Evolutionary conservation across 1,140 invertebrate species (phyloP).

Genomic region (Eubasilissa regina): DNA sequence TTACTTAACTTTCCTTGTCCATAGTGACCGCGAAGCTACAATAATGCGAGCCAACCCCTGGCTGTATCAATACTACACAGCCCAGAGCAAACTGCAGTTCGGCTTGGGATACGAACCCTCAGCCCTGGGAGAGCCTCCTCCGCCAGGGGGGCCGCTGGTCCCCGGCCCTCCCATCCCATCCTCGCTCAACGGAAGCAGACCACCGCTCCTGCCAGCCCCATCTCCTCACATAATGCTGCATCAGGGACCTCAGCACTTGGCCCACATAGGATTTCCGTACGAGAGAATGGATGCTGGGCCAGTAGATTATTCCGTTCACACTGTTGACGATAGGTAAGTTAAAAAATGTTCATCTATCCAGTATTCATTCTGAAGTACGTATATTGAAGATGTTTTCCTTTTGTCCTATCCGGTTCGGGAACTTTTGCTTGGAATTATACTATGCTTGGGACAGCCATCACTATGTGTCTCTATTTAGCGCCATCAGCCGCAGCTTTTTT

Average conservation of each 20-base stretch:
- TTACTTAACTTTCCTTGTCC: slow-evolving; percentile 62
- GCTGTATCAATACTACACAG: slow-evolving; percentile 95
- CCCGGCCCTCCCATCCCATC: slow-evolving; percentile 62
- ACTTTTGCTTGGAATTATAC: too few relatives aligned
- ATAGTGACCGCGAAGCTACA: slow-evolving; percentile 89
- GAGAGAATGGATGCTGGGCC: slow-evolving; percentile 69
- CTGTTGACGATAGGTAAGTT: slow-evolving; percentile 69
- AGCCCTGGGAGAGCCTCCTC: slow-evolving; percentile 45
- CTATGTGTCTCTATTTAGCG: too few relatives aligned
- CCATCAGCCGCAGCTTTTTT: too few relatives aligned
- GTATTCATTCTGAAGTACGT: too few relatives aligned
- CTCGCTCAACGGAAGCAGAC: slow-evolving; percentile 60
- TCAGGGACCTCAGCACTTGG: slow-evolving; percentile 55
- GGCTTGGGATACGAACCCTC: slow-evolving; percentile 80
- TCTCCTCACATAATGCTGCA: slow-evolving; percentile 61
- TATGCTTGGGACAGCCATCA: too few relatives aligned
- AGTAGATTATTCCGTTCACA: slow-evolving; percentile 70
- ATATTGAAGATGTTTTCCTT: too few relatives aligned
- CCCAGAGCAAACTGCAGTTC: slow-evolving; percentile 94
- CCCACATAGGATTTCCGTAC: slow-evolving; percentile 69
- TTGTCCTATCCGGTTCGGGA: too few relatives aligned
- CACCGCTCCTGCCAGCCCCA: slow-evolving; percentile 59
- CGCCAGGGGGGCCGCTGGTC: neutral
- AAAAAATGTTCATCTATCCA: too few relatives aligned
- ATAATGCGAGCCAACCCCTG: slow-evolving; percentile 94